Evolutionary conservation across 2,888 invertebrate species (phyloP), one percentile per base, ranked within the genome.

Genomic region (Schrankia costaestrigalis): DNA sequence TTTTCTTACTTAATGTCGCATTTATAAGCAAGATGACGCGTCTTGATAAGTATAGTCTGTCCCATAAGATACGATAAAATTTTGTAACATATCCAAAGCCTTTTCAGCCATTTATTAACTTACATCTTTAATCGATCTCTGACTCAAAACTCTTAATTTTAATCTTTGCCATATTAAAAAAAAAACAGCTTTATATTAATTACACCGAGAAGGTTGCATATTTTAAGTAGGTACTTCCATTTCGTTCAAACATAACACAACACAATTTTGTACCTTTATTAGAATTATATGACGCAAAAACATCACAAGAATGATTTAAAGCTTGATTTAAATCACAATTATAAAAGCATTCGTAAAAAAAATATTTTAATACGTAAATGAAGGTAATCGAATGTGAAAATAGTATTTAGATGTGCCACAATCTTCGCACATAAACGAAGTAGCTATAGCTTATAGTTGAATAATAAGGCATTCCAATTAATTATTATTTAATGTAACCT

Each of bases 381-480:
- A n/a, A n/a, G n/a, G n/a, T n/a, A n/a, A n/a, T n/a, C n/a, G n/a
- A 29, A 34, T 35, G 25, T 38, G 26, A 25, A 21, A 28, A 36
- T 24, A 24, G 39, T 40, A 42, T 51, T n/a, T 25, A 46, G 31
- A 46, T 46, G 53, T 62, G 56, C 54, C 62, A 61, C 56, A 23
- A 34, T 4, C 9, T n/a, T 9, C 41, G 23, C 35, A 49, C 24
- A 33, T 42, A 33, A 42, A 35, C 22, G 25, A 23, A n/a, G 14
- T 47, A 31, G 34, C 38, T 37, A 45, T 33, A 25, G 25, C 14
- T n/a, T 8, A 3, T n/a, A 47, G 31, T 38, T 41, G 41, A 44
- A 40, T 37, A 39, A 31, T 15, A 50, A 57, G 39, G 53, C 66
- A 65, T 65, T 63, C 66, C 66, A 63, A 46, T 47, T 45, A 46